Evolutionary conservation across 2,113 vertebrate genomes (phyloP).

Genomic region (Marmota monax): DNA sequence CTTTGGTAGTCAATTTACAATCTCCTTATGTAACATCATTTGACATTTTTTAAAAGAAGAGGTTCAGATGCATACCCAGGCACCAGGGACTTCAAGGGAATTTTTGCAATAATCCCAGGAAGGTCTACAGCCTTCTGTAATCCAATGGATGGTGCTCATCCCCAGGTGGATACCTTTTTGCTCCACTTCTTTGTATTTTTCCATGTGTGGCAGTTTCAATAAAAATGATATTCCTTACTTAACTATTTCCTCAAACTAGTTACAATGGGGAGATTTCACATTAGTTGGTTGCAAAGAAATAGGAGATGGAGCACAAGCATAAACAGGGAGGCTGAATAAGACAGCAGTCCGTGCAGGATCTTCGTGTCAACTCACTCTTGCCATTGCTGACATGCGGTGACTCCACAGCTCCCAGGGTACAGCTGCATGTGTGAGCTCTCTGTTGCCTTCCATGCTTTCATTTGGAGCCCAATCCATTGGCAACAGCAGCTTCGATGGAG

Average conservation of each 20-base stretch:
- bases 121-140: neutral
- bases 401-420: neutral
- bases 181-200: neutral
- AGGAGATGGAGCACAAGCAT: neutral
- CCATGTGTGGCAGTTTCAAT: neutral
- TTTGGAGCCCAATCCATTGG: neutral
- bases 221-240: conserved; percentile 54
- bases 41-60: conserved; percentile 13
- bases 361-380: neutral
- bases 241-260: conserved; percentile 18
- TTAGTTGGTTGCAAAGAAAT: conserved; percentile 35
- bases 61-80: conserved; percentile 44
- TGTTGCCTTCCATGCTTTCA: conserved; percentile 50
- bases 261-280: conserved; percentile 38
- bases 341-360: fast-evolving
- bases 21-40: neutral
- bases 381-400: neutral
- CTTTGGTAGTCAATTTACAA: neutral
- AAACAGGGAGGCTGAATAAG: neutral
- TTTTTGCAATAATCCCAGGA: conserved; percentile 23
- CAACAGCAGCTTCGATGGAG: conserved; percentile 49
- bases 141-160: neutral
- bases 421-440: neutral
- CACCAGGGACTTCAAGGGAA: neutral
- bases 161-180: neutral